Evolutionary conservation across 2,888 invertebrate species (phyloP).

Genomic region (Parelbella ahira): DNA sequence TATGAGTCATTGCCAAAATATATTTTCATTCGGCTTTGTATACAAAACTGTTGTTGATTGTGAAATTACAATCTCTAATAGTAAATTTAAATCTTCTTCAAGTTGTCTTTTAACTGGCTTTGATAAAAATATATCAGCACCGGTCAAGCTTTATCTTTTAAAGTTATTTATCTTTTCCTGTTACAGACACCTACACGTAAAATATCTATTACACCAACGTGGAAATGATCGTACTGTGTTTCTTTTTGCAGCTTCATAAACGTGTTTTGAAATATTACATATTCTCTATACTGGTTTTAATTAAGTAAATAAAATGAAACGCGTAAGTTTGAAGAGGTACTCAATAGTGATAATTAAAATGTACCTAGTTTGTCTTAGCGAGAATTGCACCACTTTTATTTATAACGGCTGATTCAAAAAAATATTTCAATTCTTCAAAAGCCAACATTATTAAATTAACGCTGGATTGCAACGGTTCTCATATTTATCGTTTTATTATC

Average conservation of each 20-base stretch:
- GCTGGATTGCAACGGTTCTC: constrained; percentile 10
- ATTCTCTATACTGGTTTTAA: background rate
- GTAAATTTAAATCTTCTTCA: constrained; percentile 28
- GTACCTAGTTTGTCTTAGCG: too few species aligned
- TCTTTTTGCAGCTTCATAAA: constrained; percentile 5
- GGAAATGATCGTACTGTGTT: constrained; percentile 3
- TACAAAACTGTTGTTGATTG: background rate
- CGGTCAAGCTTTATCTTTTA: constrained; percentile 16
- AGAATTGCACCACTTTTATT: too few species aligned
- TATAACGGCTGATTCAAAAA: too few species aligned
- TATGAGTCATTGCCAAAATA: background rate
- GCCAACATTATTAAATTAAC: constrained; percentile 5
- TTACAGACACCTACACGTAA: constrained; percentile 19
- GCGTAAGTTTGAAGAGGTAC: too few species aligned
- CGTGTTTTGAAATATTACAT: too few species aligned
- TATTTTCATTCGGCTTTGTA: background rate
- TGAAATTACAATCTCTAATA: constrained; percentile 1
- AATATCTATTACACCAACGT: constrained; percentile 14
- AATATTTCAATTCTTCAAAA: too few species aligned
- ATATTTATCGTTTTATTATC: constrained; percentile 25
- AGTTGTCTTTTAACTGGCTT: constrained; percentile 18
- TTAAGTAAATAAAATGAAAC: too few species aligned
- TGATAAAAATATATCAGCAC: constrained; percentile 24
- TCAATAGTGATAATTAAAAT: too few species aligned
- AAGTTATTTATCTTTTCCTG: constrained; percentile 25